Base-by-base conservation (phyloP, 2,888 invertebrate species). In the Catocala nupta region DNA sequence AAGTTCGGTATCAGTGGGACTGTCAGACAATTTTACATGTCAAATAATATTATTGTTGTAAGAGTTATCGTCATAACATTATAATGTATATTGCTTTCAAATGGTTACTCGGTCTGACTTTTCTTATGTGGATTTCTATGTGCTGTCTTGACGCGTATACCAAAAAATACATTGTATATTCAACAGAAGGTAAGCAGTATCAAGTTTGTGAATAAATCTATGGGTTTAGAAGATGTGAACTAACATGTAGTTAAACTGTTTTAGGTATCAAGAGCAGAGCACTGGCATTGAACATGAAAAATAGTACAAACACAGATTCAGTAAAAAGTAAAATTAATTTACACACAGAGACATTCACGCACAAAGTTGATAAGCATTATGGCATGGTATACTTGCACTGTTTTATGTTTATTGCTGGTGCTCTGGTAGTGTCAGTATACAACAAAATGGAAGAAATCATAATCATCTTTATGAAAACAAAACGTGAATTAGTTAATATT, bases 31-130 rank as follows among this genome's bases (percentile, higher is more conserved):
- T 62, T 65, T 49, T 69, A 53, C 57, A 76, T 71, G 59, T 74
- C 56, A 64, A 75, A 63, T 72, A 69, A 53, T 65, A 56, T 54
- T 68, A 49, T 63, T 66, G 65, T 47, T 61, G 47, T 72, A 63
- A 59, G 59, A 58, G 56, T 60, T 68, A 68, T 58, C 49, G 49
- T 70, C 62, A 48, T 69, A 65, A 48, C 45, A 43, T 59, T 63
- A 65, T 52, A 73, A 92, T 94, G 93, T 93, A 93, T 79, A 90
- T 94, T 78, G 93, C 93, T 52, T 85, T 91, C 57, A 92, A 85
- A 83, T 94, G 92, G 92, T 84, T 94, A 11, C 47, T 88, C 45
- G 81, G 86, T 44, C 75, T 93, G 70, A 75, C 84, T 39, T 59
- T 89, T 6, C 66, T 73, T 34, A 90, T 92, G 92, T 93, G 93